Evolutionary conservation across 2,113 vertebrate genomes (phyloP).

Genomic region (Coryphaenoides rupestris): DNA sequence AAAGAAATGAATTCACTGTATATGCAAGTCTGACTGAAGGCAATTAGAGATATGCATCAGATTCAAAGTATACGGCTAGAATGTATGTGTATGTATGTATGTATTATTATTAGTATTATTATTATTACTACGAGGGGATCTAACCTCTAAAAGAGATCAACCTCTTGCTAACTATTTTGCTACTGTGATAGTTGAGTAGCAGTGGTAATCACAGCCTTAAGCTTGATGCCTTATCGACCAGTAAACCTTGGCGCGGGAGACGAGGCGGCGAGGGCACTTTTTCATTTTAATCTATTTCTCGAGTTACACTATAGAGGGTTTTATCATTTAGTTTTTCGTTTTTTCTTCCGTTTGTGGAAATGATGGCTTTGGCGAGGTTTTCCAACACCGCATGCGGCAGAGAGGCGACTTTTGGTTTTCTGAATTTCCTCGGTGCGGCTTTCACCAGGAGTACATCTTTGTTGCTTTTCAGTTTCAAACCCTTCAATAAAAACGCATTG

Average conservation of each 20-base stretch:
- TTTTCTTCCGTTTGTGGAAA: slow-evolving; percentile 17
- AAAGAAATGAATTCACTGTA: no score
- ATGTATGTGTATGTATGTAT: no score
- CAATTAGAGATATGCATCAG: no score
- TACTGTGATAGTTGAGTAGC: slow-evolving; percentile 59
- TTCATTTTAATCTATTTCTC: slow-evolving; percentile 33
- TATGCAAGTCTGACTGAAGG: not conserved
- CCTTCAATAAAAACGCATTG: slow-evolving; percentile 68
- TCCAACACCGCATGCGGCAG: slow-evolving; percentile 16
- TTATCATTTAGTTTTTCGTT: slow-evolving; percentile 14
- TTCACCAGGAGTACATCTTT: slow-evolving; percentile 33
- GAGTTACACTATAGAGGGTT: slow-evolving; percentile 34
- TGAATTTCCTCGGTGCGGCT: not conserved
- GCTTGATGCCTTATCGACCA: slow-evolving; percentile 56
- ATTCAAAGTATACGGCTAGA: no score
- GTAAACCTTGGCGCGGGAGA: slow-evolving; percentile 8
- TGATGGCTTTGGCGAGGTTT: slow-evolving; percentile 11
- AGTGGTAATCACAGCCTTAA: slow-evolving; percentile 54
- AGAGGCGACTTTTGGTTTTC: slow-evolving; percentile 25
- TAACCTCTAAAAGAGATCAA: slow-evolving; percentile 18
- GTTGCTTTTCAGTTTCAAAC: slow-evolving; percentile 51
- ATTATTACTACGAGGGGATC: slow-evolving; percentile 3
- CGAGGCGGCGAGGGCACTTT: not conserved
- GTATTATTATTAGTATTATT: no score
- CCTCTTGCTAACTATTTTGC: slow-evolving; percentile 41